Evolutionary conservation across 2,797 vertebrate species (phyloP), one percentile per base, ranked within the genome.

Genomic region (Okamejei kenojei): DNA sequence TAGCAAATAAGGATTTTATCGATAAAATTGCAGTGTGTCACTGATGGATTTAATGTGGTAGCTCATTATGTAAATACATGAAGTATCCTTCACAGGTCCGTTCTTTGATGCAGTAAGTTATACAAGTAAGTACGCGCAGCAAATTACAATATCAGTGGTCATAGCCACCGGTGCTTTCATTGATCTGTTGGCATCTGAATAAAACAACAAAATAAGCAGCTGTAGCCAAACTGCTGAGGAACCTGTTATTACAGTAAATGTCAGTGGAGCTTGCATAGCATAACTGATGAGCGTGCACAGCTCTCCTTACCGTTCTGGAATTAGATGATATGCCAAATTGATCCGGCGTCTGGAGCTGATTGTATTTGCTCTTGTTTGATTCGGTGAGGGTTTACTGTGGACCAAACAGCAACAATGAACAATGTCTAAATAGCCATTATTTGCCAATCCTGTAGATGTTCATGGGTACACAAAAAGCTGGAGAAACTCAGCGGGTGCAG

Each of bases 201-300:
- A 73, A 71, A 45, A 73, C 26, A 74, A 29, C 38, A 92, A 92
- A 74, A 92, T 92, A 91, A 91, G 86, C 63, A 90, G 71, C 73
- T 76, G 73, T 26, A 92, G 90, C 26, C 38, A 92, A 76, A 76
- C 0, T 23, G 71, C 90, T 92, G 90, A 45, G 90, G 58, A 92
- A 76, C 71, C 90, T 58, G 68, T 71, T 54, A 91, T 91, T 90
- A 54, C 45, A 54, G 45, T 54, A 91, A 91, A 92, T 54, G 90
- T 74, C 90, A 45, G 7, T 92, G 90, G 73, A 92, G 90, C 35
- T 45, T 92, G 90, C 19, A 71, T 26, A 92, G 68, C 38, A 74
- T 92, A 76, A 92, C 74, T n/a, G 38, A 76, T 76, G 90, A 92
- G 5, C n/a, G 63, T n/a, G 45, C 15, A 5, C 73, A 71, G 74